These are phyloP conservation scores for Gambelia wislizenii DNA, from an alignment of 2,797 vertebrate genomes.

Conservation along the genomic window DNA sequence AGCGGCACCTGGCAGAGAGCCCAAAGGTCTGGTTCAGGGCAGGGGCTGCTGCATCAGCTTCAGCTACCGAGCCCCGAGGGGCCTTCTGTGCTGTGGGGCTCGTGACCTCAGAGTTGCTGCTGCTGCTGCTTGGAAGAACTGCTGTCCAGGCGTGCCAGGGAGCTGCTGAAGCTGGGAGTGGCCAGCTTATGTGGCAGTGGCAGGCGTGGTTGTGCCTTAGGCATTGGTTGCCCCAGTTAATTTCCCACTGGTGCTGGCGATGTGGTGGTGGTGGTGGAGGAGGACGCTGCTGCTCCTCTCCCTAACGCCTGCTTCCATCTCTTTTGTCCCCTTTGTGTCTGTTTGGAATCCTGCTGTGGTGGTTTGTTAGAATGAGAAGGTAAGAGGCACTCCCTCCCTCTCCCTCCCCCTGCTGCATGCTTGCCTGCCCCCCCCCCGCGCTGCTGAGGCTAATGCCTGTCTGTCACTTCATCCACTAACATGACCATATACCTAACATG, in stretches of 20 bases:
- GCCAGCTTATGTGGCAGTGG: not conserved
- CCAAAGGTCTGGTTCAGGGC: not conserved
- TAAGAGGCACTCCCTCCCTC: constrained; percentile 91
- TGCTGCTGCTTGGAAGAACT: too few species aligned
- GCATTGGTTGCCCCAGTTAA: not conserved
- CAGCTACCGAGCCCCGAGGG: not conserved
- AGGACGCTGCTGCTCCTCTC: constrained; percentile 60
- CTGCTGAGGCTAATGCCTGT: constrained; percentile 72
- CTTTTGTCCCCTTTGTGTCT: constrained; percentile 97
- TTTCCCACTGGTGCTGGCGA: not conserved
- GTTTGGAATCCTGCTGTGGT: constrained; percentile 98
- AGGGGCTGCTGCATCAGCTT: not conserved
- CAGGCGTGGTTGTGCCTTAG: not conserved
- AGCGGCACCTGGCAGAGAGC: not conserved
- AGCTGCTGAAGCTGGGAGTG: not conserved
- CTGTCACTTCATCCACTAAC: constrained; percentile 56
- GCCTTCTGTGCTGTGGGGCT: not conserved
- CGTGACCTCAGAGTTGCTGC: too few species aligned
- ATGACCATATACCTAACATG: constrained; percentile 48
- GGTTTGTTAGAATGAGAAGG: constrained; percentile 99
- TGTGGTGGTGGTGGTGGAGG: not conserved
- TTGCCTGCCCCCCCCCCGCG: constrained; percentile 76
- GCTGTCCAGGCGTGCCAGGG: too few species aligned
- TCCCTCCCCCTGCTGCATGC: constrained; percentile 44
- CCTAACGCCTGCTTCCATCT: constrained; percentile 91